These are phyloP conservation scores for Tortricodes alternella DNA, from an alignment of 2,888 invertebrate genomes.

Conservation along the genomic window DNA sequence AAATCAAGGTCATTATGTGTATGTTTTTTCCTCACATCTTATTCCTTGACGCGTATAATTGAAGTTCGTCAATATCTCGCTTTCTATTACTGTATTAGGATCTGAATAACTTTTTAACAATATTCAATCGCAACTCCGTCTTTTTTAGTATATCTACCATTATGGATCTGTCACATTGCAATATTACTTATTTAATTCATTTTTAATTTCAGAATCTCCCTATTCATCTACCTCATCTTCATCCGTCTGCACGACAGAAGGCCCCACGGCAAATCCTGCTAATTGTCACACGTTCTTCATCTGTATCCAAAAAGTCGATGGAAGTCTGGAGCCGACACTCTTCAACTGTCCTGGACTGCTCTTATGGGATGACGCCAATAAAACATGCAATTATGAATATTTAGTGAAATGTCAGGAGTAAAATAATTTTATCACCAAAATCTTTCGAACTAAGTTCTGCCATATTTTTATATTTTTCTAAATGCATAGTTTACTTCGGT, in stretches of 20 bases:
- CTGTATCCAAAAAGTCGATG: slow-evolving; percentile 49
- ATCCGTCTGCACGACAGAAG: slow-evolving; percentile 56
- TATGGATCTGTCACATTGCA: neutral
- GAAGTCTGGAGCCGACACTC: slow-evolving; percentile 39
- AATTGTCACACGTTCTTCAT: slow-evolving; percentile 68
- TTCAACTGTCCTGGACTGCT: slow-evolving; percentile 58
- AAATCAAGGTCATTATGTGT: no score
- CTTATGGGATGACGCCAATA: slow-evolving; percentile 55
- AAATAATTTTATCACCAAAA: no score
- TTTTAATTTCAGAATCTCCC: neutral
- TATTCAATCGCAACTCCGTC: no score
- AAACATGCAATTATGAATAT: slow-evolving; percentile 63
- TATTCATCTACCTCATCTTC: slow-evolving; percentile 11
- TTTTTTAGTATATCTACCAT: neutral
- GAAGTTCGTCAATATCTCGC: no score
- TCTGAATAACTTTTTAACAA: no score
- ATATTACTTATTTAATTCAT: neutral
- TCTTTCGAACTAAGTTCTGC: neutral
- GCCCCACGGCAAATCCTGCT: slow-evolving; percentile 63
- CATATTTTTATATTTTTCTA: neutral
- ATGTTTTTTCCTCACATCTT: no score
- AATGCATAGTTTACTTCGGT: neutral
- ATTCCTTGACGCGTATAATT: no score
- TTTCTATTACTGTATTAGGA: no score
- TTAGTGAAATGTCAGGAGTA: slow-evolving; percentile 36